Conservation (phyloP, 2,888 invertebrate genomes). For the Tenthredo livida region DNA sequence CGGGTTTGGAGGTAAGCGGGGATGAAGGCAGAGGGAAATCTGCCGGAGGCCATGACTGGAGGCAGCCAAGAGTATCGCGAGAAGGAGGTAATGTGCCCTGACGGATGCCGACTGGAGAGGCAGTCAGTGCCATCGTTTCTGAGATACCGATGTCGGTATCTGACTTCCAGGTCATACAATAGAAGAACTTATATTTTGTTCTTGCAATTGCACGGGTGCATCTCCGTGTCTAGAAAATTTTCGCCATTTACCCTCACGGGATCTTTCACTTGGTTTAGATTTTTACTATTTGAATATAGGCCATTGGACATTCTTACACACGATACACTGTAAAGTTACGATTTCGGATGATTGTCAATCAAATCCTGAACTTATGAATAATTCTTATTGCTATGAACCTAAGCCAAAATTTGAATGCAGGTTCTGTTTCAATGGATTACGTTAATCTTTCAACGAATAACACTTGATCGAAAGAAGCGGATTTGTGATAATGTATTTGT, state of each 20-base stretch:
- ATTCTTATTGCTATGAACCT: too few species aligned
- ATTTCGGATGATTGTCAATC: background rate
- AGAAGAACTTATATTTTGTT: slow-evolving; percentile 55
- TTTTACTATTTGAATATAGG: background rate
- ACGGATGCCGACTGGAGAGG: slow-evolving; percentile 69
- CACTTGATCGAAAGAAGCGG: background rate
- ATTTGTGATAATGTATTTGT: background rate
- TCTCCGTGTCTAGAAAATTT: background rate
- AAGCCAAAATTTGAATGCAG: background rate
- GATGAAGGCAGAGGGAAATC: slow-evolving; percentile 54
- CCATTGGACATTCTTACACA: background rate
- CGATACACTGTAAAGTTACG: background rate
- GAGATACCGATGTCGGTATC: slow-evolving; percentile 61
- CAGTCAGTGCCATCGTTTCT: slow-evolving; percentile 61
- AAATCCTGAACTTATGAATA: too few species aligned
- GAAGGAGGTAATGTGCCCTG: slow-evolving; percentile 67
- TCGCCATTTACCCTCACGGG: background rate
- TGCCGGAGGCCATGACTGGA: slow-evolving; percentile 59
- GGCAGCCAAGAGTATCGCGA: slow-evolving; percentile 52
- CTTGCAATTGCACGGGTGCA: slow-evolving; percentile 27
- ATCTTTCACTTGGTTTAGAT: background rate
- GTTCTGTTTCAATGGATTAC: background rate
- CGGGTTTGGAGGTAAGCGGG: slow-evolving; percentile 40
- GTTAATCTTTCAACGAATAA: background rate
- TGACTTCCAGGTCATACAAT: slow-evolving; percentile 68